phyloP scores from a whole-genome alignment of 2,797 vertebrate species.

The Crax fasciolata region DNA sequence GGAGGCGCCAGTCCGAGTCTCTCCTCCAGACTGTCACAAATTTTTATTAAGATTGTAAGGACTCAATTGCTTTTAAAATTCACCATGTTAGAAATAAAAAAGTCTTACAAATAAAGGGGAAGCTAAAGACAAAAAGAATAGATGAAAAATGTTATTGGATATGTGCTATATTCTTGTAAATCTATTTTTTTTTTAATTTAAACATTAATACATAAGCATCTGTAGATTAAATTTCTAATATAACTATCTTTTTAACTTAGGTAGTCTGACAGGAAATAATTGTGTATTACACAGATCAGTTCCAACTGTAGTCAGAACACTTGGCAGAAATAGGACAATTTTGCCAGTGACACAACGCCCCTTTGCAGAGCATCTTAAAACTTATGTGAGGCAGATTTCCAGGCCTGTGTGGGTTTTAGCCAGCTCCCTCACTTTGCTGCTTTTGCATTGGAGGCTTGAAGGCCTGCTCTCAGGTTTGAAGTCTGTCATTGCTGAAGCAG shows the following conservation, averaged over 20 bases:
- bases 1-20: background rate
- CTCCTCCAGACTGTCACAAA: background rate
- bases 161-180: background rate
- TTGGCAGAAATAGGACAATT: background rate
- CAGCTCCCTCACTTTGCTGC: background rate
- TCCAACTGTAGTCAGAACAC: background rate
- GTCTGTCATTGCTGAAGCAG: background rate
- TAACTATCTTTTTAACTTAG: background rate
- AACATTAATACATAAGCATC: background rate
- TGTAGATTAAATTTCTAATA: background rate
- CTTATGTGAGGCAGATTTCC: background rate
- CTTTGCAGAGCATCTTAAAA: constrained; percentile 6
- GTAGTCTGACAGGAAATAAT: background rate
- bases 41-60: background rate
- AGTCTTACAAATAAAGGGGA: background rate
- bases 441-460: background rate
- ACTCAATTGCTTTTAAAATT: background rate
- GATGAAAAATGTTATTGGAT: background rate
- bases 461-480: background rate
- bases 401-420: background rate
- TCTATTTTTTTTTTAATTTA: background rate
- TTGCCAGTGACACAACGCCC: background rate
- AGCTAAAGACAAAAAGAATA: background rate
- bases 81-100: background rate
- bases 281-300: background rate